These are phyloP conservation scores for Sciurus niger DNA, from an alignment of 2,113 vertebrate genomes.

Conservation along the genomic window DNA sequence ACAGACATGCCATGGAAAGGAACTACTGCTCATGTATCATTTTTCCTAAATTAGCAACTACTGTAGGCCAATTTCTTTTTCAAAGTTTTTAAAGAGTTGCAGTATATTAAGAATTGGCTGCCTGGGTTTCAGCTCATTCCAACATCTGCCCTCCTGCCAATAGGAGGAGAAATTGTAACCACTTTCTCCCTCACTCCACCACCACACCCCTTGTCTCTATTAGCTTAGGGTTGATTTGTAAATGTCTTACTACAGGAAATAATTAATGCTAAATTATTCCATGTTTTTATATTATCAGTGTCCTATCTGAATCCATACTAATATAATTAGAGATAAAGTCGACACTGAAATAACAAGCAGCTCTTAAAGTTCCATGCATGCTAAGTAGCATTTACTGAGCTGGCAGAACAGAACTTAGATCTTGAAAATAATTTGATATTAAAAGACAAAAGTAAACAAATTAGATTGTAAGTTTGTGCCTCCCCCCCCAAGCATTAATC, in stretches of 20 bases:
- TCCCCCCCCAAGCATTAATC: constrained; percentile 72
- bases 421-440: constrained; percentile 81
- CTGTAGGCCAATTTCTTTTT: constrained; percentile 52
- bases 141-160: not conserved
- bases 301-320: constrained; percentile 81
- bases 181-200: not conserved
- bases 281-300: constrained; percentile 79
- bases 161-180: not conserved
- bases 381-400: constrained; percentile 73
- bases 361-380: constrained; percentile 76
- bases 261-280: constrained; percentile 82
- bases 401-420: constrained; percentile 77
- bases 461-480: constrained; percentile 79
- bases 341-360: constrained; percentile 76
- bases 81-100: constrained; percentile 22
- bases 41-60: constrained; percentile 77
- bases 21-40: not conserved
- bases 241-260: constrained; percentile 74
- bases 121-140: not conserved
- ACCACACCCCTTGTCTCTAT: constrained; percentile 59
- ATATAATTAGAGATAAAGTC: constrained; percentile 82
- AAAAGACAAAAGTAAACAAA: constrained; percentile 85
- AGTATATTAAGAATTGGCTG: constrained; percentile 18
- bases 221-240: constrained; percentile 77
- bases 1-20: constrained; percentile 48